Percentiles rank a stretch among this genome's conserved stretches.
phyloP scores from a whole-genome alignment of 2,113 vertebrate species.

The Triplophysa rosa region DNA sequence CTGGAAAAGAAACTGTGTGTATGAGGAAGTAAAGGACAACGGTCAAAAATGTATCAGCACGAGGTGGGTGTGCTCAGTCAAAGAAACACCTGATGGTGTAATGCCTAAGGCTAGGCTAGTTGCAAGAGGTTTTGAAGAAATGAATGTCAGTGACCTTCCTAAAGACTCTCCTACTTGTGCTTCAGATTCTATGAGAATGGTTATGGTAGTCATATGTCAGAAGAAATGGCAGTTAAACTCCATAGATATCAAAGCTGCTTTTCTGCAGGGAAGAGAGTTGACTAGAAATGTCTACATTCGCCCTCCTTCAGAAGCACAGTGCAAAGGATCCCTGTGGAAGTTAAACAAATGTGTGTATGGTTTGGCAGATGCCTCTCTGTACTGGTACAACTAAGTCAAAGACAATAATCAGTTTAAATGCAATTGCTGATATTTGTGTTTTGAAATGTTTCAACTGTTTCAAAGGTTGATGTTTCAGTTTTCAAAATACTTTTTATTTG shows the following conservation, averaged over 20 bases:
- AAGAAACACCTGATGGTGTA: background rate
- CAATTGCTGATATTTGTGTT: too few species aligned
- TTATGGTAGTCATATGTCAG: constrained; percentile 47
- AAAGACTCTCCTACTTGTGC: constrained; percentile 49
- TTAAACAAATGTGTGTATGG: constrained; percentile 49
- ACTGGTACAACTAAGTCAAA: constrained; percentile 43
- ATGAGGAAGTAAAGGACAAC: too few species aligned
- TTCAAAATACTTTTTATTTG: too few species aligned
- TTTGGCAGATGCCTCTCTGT: constrained; percentile 42
- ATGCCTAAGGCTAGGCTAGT: constrained; percentile 22
- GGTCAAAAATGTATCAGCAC: too few species aligned
- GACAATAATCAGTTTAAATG: too few species aligned
- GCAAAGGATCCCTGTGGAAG: constrained; percentile 38
- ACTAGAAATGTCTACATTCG: constrained; percentile 30
- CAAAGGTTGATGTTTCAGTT: too few species aligned
- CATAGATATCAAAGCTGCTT: too few species aligned
- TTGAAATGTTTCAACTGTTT: too few species aligned
- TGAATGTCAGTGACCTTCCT: background rate
- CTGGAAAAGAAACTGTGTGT: too few species aligned
- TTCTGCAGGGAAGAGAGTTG: constrained; percentile 47
- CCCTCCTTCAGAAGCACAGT: constrained; percentile 32
- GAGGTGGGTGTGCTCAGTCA: background rate
- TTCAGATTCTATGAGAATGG: constrained; percentile 36
- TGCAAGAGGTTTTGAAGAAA: constrained; percentile 40
- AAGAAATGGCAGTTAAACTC: constrained; percentile 45